These are phyloP conservation scores for Drosophila atroscutellata DNA, from an alignment of 2,888 invertebrate species.

Conservation along the genomic window DNA sequence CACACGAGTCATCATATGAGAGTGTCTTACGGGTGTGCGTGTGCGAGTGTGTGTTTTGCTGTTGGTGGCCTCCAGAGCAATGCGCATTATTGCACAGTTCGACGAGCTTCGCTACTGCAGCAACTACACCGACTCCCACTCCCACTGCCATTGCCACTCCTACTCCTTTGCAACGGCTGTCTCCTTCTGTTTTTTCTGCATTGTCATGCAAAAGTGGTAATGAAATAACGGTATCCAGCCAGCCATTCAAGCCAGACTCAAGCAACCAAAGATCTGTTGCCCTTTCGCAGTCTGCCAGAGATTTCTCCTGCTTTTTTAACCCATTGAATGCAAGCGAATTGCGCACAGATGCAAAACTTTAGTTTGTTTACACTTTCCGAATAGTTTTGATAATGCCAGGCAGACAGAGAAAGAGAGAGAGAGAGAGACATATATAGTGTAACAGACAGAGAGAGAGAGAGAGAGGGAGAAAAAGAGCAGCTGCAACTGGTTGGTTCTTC, in stretches of 20 bases:
- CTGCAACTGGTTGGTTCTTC: background rate
- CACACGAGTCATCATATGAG: conserved; percentile 27
- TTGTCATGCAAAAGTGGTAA: conserved; percentile 80
- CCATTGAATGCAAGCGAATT: conserved; percentile 38
- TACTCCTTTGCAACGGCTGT: background rate
- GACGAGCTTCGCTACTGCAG: conserved; percentile 7
- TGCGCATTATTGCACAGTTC: conserved; percentile 44
- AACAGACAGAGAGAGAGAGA: background rate
- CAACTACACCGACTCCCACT: background rate
- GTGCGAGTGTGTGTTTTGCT: background rate
- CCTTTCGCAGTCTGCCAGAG: conserved; percentile 27
- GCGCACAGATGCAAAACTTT: conserved; percentile 47
- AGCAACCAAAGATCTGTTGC: conserved; percentile 39
- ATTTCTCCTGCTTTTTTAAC: conserved; percentile 43
- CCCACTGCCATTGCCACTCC: background rate
- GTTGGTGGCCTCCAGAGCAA: conserved; percentile 16
- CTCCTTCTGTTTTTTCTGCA: conserved; percentile 51
- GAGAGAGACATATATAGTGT: background rate
- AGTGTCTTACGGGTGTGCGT: conserved; percentile 1
- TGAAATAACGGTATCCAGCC: conserved; percentile 72
- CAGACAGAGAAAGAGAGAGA: conserved; percentile 7
- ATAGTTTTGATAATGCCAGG: conserved; percentile 46
- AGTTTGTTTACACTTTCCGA: conserved; percentile 59
- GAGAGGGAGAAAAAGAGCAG: conserved; percentile 1
- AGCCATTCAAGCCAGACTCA: conserved; percentile 9